phyloP scores from a whole-genome alignment of 64 coral and sea anemone species.

The Stichodactyla helianthus region DNA sequence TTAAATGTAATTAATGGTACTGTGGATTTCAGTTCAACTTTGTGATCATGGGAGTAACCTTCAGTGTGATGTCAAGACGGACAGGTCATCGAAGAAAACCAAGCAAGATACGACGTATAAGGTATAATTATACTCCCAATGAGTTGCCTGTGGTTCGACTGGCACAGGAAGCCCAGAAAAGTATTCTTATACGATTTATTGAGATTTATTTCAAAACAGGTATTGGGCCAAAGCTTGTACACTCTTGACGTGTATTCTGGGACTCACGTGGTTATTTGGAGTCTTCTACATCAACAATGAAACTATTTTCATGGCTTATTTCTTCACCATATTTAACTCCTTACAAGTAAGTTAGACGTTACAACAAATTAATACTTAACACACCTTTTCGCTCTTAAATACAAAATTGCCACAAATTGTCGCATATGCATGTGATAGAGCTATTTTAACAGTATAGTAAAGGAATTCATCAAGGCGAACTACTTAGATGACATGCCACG shows the following conservation, averaged over 20 bases:
- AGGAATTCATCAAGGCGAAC: too few relatives aligned
- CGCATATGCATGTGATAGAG: too few relatives aligned
- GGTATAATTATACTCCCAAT: background rate
- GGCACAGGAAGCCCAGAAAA: background rate
- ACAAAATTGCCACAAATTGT: too few relatives aligned
- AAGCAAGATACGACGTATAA: constrained; percentile 33
- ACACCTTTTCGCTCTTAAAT: too few relatives aligned
- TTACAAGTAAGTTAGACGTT: constrained; percentile 50
- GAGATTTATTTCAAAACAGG: constrained; percentile 18
- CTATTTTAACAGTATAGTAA: too few relatives aligned
- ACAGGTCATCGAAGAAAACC: constrained; percentile 28
- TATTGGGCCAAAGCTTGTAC: constrained; percentile 75
- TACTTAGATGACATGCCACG: too few relatives aligned
- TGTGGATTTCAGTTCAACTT: constrained; percentile 64
- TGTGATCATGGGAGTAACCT: constrained; percentile 61
- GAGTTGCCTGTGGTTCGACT: background rate
- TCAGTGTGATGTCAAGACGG: constrained; percentile 69
- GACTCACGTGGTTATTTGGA: constrained; percentile 77
- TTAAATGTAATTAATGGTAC: background rate
- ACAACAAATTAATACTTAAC: background rate
- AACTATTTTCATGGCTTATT: constrained; percentile 70
- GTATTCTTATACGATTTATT: too few relatives aligned
- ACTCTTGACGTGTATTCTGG: constrained; percentile 73
- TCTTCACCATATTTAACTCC: constrained; percentile 76
- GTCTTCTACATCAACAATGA: constrained; percentile 74